Evolutionary conservation across 2,113 vertebrate genomes (phyloP).

Genomic region (Macrotus californicus): DNA sequence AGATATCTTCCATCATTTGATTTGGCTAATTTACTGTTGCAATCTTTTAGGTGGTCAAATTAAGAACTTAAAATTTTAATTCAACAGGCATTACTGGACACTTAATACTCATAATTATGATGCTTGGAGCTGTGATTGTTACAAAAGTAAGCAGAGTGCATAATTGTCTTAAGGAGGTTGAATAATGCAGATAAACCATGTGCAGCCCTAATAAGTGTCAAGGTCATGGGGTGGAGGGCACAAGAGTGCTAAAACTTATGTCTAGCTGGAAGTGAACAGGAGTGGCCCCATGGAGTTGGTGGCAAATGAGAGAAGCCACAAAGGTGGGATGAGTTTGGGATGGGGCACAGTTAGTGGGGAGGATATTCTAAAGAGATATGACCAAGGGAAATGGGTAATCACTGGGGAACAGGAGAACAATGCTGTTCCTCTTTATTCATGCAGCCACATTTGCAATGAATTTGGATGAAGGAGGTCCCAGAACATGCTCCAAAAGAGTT

Average conservation of each 20-base stretch:
- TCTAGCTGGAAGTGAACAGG: neutral
- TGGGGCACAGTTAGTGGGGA: neutral
- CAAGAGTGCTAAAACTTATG: neutral
- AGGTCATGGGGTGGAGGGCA: neutral
- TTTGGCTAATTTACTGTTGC: neutral
- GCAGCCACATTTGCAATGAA: neutral
- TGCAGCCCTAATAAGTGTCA: neutral
- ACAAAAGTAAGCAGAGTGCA: neutral
- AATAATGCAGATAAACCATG: neutral
- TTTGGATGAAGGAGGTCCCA: neutral
- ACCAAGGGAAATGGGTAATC: neutral
- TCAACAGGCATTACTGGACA: neutral
- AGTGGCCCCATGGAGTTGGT: neutral
- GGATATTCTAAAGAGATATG: neutral
- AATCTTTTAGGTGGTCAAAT: neutral
- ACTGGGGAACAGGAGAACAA: neutral
- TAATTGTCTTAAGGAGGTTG: neutral
- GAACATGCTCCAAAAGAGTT: rapidly evolving
- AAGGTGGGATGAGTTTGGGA: neutral
- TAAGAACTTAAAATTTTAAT: neutral
- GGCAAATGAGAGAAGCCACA: neutral
- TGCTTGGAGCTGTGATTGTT: neutral
- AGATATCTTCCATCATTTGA: neutral
- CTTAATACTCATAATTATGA: neutral
- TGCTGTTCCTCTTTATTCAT: rapidly evolving